A percentile compares a stretch with the other conserved stretches of the same genome.
phyloP scores from a whole-genome alignment of 2,797 vertebrate species.

The Thaleichthys pacificus region DNA sequence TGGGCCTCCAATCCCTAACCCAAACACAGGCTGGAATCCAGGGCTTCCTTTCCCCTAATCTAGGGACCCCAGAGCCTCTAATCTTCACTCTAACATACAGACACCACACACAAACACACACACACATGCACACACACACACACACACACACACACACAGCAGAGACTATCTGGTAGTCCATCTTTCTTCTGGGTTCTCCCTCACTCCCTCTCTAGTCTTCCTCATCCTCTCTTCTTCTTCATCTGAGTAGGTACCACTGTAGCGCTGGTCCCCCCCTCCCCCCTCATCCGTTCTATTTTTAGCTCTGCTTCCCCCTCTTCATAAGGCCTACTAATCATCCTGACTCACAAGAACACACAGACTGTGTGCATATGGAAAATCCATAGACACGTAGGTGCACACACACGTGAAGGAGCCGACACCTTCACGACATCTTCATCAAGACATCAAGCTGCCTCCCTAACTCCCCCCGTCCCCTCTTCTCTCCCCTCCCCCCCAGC shows the following conservation, averaged over 20 bases:
- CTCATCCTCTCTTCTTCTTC: constrained; percentile 1
- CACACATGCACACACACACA: background rate
- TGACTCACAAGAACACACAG: constrained; percentile 56
- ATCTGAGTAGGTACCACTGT: constrained; percentile 6
- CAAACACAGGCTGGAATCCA: constrained; percentile 23
- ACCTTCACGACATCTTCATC: constrained; percentile 23
- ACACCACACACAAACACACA: background rate
- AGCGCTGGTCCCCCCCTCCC: constrained; percentile 43
- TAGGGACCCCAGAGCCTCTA: background rate
- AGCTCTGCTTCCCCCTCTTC: constrained; percentile 48
- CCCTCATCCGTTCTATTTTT: constrained; percentile 61
- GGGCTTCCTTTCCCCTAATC: constrained; percentile 22
- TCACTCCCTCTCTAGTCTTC: background rate
- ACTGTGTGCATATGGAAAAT: constrained; percentile 32
- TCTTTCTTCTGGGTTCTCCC: too few species aligned
- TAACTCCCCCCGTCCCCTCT: too few species aligned
- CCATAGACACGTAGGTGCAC: background rate
- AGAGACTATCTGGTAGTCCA: too few species aligned
- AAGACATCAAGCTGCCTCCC: constrained; percentile 26
- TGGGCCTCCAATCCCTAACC: constrained; percentile 1
- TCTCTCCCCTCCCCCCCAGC: too few species aligned
- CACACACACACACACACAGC: background rate
- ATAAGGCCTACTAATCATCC: constrained; percentile 48
- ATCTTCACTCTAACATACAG: background rate
- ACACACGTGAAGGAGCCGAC: constrained; percentile 20